Conservation (phyloP, 2,888 invertebrate genomes). For the Drosophila pseudotakahashii region DNA sequence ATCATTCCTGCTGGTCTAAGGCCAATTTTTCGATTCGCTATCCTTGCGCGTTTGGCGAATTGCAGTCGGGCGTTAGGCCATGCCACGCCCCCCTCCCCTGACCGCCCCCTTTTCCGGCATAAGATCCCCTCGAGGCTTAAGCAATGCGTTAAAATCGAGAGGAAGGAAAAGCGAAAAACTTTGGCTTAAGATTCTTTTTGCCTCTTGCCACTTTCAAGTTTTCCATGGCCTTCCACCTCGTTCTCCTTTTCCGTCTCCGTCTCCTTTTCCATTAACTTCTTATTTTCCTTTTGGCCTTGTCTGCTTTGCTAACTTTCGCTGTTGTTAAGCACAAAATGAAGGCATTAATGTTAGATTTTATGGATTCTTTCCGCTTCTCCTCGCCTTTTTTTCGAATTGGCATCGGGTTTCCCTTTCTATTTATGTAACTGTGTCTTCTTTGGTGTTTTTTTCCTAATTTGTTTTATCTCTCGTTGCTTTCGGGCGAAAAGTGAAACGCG, state of each 20-base stretch:
- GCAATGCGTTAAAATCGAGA: constrained; percentile 70
- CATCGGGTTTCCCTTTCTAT: constrained; percentile 56
- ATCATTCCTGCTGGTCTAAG: constrained; percentile 69
- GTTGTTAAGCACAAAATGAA: constrained; percentile 65
- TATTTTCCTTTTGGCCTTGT: constrained; percentile 34
- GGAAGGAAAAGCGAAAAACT: constrained; percentile 64
- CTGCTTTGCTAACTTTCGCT: constrained; percentile 57
- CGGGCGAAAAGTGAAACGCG: constrained; percentile 2
- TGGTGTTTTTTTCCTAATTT: neutral
- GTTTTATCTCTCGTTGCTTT: neutral
- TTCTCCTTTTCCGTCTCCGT: neutral
- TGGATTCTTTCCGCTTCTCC: constrained; percentile 51
- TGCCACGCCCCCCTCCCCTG: constrained; percentile 15
- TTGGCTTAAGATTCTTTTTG: constrained; percentile 54
- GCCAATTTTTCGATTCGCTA: constrained; percentile 60
- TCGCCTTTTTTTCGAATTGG: neutral
- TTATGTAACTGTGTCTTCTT: constrained; percentile 14
- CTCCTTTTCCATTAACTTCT: too few species aligned
- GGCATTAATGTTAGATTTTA: constrained; percentile 77
- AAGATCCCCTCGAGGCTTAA: constrained; percentile 58
- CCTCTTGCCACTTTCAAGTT: constrained; percentile 26
- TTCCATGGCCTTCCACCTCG: neutral
- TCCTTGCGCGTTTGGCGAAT: constrained; percentile 41
- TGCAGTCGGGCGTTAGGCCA: constrained; percentile 54
- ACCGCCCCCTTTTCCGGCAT: neutral